Evolutionary conservation across 2,113 vertebrate species (phyloP), one percentile per base, ranked within the genome.

Genomic region (Pipa parva): DNA sequence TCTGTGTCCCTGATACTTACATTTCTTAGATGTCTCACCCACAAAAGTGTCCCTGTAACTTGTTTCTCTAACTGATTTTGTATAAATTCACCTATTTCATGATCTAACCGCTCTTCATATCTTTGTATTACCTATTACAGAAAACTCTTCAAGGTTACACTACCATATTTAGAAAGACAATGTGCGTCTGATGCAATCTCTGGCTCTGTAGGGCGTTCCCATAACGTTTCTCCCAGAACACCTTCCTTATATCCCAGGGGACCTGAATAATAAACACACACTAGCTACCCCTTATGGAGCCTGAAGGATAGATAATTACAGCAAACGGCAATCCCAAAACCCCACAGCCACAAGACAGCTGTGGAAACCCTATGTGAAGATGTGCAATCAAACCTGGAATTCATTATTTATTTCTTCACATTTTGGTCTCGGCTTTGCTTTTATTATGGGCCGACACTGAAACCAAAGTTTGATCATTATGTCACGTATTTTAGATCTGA

Each of bases 131-230:
- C 17, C 17, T 42, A 6, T 42, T 42, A 42, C 39, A n/a, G 39
- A 2, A 42, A 42, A 3, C 33, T 27, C 65, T 59, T 21, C 10
- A 67, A 21, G 7, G 27, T 17, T 25, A 20, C n/a, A 7, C 26
- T 65, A n/a, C 51, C 36, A 63, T 62, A 49, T 62, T 22, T 66
- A 68, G 50, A 51, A 17, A 68, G 54, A 39, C 64, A 50, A 59
- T 59, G 65, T 24, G 21, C 51, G 49, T 50, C 55, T 68, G 65
- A 68, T 68, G 65, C 65, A 68, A 68, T 59, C 56, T 50, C 21
- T 59, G 63, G 28, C 33, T 22, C 65, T 68, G 24, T n/a, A 39
- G 56, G 56, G 56, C 24, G 46, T 51, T 68, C 54, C 65, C 37
- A 39, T 55, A 68, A 31, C 5, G 51, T 39, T 39, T 55, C 58